Conservation (phyloP, 2,797 vertebrate genomes). For the Mareca penelope region DNA sequence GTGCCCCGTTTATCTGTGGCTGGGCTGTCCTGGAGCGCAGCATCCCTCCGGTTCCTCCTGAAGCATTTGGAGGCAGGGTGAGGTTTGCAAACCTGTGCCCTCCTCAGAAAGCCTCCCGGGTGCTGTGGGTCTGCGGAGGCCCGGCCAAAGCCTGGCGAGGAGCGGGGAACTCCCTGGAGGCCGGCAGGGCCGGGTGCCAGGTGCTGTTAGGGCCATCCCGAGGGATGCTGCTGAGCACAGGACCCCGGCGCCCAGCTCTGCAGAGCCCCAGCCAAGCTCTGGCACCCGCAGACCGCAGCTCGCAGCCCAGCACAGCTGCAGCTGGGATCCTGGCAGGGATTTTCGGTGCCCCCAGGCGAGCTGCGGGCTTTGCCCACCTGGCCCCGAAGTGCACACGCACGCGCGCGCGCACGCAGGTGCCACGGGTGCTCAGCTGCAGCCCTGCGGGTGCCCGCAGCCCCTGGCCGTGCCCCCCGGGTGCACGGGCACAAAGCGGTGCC, state of each 20-base stretch:
- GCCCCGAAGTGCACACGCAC: neutral
- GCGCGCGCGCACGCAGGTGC: neutral
- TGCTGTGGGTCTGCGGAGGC: neutral
- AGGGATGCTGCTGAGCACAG: neutral
- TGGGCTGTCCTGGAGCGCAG: neutral
- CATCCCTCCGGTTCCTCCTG: neutral
- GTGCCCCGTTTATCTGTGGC: neutral
- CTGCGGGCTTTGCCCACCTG: conserved; percentile 23
- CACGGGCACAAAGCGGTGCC: neutral
- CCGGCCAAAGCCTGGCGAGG: neutral
- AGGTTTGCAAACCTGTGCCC: neutral
- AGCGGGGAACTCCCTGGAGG: neutral
- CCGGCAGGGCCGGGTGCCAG: neutral
- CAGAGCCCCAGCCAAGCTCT: neutral
- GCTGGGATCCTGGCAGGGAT: conserved; percentile 12
- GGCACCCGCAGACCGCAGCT: neutral
- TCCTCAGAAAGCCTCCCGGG: neutral
- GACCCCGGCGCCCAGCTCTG: neutral
- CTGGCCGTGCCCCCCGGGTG: neutral
- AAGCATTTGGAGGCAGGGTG: neutral
- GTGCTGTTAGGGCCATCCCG: neutral
- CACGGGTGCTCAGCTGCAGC: neutral
- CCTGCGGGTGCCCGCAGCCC: neutral
- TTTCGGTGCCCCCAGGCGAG: neutral
- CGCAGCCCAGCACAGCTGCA: neutral